These are phyloP conservation scores for Chrysina gloriosa DNA, from an alignment of 2,888 invertebrate genomes.

Conservation along the genomic window DNA sequence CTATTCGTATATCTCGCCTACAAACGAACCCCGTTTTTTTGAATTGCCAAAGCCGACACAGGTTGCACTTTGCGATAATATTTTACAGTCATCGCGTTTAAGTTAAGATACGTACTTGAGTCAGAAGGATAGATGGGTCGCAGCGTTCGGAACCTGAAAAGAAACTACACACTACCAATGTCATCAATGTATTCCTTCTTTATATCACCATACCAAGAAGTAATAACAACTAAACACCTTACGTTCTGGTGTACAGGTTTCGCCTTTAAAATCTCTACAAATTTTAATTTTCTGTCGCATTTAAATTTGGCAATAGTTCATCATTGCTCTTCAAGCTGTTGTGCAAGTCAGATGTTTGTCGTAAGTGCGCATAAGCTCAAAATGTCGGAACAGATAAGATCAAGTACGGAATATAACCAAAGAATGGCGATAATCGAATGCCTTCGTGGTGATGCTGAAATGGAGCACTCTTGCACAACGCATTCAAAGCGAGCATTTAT, in stretches of 20 bases:
- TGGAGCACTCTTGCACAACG: too few species aligned
- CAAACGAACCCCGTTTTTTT: constrained; percentile 4
- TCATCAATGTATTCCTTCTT: constrained; percentile 30
- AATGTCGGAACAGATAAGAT: too few species aligned
- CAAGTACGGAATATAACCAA: too few species aligned
- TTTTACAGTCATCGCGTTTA: constrained; percentile 56
- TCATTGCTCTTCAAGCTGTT: too few species aligned
- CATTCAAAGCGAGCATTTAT: too few species aligned
- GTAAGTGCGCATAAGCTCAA: too few species aligned
- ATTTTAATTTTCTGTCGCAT: neutral
- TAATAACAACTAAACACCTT: too few species aligned
- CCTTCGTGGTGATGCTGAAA: too few species aligned
- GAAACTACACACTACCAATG: constrained; percentile 44
- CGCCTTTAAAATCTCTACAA: neutral
- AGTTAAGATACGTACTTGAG: constrained; percentile 59
- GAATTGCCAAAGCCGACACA: constrained; percentile 31
- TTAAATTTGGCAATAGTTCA: too few species aligned
- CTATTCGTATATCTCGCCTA: constrained; percentile 1
- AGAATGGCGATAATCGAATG: too few species aligned
- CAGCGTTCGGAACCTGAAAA: constrained; percentile 50
- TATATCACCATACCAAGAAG: too few species aligned
- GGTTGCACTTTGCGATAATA: constrained; percentile 60
- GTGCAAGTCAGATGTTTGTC: too few species aligned
- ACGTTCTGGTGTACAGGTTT: neutral
- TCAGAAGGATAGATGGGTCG: constrained; percentile 45